phyloP scores from a whole-genome alignment of 1,140 invertebrate species.

The Trinorchestia longiramus region DNA sequence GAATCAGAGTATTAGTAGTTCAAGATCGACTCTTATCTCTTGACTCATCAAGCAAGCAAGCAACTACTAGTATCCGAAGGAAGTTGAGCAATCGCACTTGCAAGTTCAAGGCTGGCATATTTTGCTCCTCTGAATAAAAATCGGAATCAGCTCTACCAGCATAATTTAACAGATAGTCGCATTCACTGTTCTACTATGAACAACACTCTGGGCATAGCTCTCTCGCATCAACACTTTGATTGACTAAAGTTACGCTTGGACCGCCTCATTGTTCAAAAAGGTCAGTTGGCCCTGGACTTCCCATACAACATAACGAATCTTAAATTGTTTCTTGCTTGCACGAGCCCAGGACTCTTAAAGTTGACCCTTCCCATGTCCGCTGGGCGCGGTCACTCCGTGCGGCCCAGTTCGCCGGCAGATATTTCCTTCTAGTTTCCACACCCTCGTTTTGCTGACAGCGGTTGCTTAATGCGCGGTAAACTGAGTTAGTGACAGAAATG shows the following conservation, averaged over 20 bases:
- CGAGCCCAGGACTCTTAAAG: not conserved
- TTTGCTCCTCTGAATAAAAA: not conserved
- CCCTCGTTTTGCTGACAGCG: not conserved
- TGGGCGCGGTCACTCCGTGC: not conserved
- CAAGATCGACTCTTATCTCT: not conserved
- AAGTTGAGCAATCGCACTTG: not conserved
- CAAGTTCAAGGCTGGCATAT: not conserved
- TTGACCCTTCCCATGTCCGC: not conserved
- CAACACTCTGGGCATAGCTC: not conserved
- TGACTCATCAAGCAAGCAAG: not conserved
- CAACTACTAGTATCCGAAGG: not conserved
- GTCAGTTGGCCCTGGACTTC: not conserved
- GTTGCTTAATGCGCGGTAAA: not conserved
- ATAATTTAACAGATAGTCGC: not conserved
- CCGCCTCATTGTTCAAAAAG: not conserved
- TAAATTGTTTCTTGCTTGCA: conserved; percentile 1
- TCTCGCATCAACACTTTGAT: not conserved
- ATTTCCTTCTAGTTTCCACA: not conserved
- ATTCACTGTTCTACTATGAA: not conserved
- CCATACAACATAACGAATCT: not conserved
- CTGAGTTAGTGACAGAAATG: not conserved
- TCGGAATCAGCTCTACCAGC: not conserved
- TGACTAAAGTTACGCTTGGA: not conserved
- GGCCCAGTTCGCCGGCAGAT: not conserved
- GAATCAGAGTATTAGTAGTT: not conserved